Evolutionary conservation across 2,888 invertebrate species (phyloP), one percentile per base, ranked within the genome.

Genomic region (Cephus sareptanus): DNA sequence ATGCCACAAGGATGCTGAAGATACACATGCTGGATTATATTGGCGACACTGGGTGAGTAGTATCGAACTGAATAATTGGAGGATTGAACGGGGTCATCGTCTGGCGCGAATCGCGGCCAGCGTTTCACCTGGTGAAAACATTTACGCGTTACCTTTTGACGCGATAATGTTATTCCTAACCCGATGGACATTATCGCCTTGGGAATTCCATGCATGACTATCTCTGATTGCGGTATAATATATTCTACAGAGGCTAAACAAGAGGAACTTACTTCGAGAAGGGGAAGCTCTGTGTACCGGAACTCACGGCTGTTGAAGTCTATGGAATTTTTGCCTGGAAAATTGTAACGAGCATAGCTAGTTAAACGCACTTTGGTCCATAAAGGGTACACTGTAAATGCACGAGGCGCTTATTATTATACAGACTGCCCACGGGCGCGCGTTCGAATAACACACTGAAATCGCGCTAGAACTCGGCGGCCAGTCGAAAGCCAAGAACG

Each of bases 21-120:
- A 90, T 91, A 86, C 89, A 90, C 79, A 91, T 91, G 91, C 84
- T 91, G 87, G 91, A 91, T 88, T 91, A 90, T 85, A 91, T 91
- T 82, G 89, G 89, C 76, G 91, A 90, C 80, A 86, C 90, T 35
- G 90, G 91, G 91, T 91, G 83, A 91, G 91, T 89, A 1, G 56
- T 9, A 56, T 12, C 37, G 37, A 30, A 74, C 74, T 33, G 69
- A 23, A 11, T 35, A 34, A 13, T 68, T 15, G 15, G 37, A 33
- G 40, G 40, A 71, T 75, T 34, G 69, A 34, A 69, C 68, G 31
- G 30, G 71, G 37, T 37, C 30, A n/a, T 34, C 40, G 37, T 35
- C 34, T 30, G 31, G 3, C 70, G 69, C 34, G 69, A 75, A 77
- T 75, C 71, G 71, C 77, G 77, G 77, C 56, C 75, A 77, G 71